phyloP scores from a whole-genome alignment of 2,113 vertebrate genomes.

The Furnarius figulus region DNA sequence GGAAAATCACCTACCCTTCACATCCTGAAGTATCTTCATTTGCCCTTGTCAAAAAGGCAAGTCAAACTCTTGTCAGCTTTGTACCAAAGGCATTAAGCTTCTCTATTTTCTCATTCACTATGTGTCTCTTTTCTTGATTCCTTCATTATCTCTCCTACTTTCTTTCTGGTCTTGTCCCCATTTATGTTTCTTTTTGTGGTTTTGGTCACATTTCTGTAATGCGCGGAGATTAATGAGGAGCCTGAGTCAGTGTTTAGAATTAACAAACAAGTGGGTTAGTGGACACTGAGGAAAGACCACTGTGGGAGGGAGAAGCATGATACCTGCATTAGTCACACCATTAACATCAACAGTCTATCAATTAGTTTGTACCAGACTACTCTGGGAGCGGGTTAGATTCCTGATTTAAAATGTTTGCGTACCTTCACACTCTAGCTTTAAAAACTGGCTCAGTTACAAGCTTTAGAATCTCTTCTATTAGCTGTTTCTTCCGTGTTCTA shows the following conservation, averaged over 20 bases:
- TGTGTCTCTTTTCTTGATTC: background rate
- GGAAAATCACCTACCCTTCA: background rate
- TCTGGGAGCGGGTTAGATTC: background rate
- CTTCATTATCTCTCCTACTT: background rate
- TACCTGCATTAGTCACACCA: background rate
- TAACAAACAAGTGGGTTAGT: background rate
- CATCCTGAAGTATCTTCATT: background rate
- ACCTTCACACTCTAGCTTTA: background rate
- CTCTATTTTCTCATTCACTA: background rate
- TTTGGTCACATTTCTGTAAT: background rate
- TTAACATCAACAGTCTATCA: background rate
- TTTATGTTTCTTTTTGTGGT: background rate
- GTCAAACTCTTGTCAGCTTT: background rate
- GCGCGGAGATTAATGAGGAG: background rate
- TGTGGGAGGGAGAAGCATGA: background rate
- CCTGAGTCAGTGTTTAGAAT: background rate
- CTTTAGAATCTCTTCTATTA: background rate
- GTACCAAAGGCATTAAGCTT: background rate
- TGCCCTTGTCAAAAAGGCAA: background rate
- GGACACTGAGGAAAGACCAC: background rate
- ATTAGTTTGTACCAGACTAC: background rate
- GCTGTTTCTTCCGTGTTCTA: background rate
- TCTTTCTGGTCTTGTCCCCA: background rate
- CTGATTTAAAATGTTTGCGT: background rate
- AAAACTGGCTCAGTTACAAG: background rate